Evolutionary conservation across 2,113 vertebrate genomes (phyloP).

Genomic region (Indicator maculatus): DNA sequence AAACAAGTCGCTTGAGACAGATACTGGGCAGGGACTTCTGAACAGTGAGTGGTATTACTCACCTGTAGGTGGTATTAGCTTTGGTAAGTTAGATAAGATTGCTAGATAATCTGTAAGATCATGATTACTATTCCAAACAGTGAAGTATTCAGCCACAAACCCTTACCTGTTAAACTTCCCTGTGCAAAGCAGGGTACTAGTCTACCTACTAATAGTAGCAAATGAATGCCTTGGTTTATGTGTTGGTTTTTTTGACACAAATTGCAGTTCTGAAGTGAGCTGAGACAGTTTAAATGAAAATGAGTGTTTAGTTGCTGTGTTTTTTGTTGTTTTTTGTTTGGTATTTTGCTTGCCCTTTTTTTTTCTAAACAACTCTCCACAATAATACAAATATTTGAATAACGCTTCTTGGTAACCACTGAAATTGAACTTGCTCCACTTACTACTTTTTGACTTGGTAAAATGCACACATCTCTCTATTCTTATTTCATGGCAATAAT

Average conservation of each 20-base stretch:
- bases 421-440: background rate
- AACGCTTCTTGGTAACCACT: background rate
- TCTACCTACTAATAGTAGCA: background rate
- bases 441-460: background rate
- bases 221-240: background rate
- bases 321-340: background rate
- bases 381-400: background rate
- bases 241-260: background rate
- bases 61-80: background rate
- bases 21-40: background rate
- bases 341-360: background rate
- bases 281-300: background rate
- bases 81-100: background rate
- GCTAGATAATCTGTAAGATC: background rate
- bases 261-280: background rate
- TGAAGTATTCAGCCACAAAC: background rate
- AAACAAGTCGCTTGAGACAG: background rate
- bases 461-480: background rate
- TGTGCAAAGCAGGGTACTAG: background rate
- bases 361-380: background rate
- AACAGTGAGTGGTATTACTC: background rate
- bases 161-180: background rate
- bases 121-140: background rate
- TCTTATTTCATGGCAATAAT: background rate
- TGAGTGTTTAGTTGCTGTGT: fast-evolving